phyloP scores from a whole-genome alignment of 2,888 invertebrate species.

The Acleris sparsana region DNA sequence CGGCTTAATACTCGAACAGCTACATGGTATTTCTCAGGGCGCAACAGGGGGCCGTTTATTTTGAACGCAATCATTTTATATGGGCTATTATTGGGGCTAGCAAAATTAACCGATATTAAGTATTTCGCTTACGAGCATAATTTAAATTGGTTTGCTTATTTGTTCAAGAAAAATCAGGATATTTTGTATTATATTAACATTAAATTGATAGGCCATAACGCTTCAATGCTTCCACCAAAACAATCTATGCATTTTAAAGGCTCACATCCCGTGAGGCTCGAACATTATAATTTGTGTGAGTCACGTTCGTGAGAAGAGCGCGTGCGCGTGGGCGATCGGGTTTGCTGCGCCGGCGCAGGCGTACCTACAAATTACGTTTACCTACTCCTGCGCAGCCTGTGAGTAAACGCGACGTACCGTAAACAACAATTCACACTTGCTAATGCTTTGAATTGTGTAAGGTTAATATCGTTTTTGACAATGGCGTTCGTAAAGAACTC shows the following conservation, averaged over 20 bases:
- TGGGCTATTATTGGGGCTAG: constrained; percentile 41
- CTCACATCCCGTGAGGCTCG: constrained; percentile 36
- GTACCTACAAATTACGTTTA: constrained; percentile 72
- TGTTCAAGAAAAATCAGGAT: neutral
- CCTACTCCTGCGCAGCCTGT: constrained; percentile 51
- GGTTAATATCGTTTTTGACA: too few relatives aligned
- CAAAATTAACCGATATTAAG: constrained; percentile 21
- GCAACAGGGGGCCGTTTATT: constrained; percentile 66
- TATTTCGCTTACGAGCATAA: neutral
- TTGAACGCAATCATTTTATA: constrained; percentile 41
- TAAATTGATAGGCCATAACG: neutral
- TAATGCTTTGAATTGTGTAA: neutral
- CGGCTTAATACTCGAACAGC: constrained; percentile 4
- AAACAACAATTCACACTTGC: constrained; percentile 16
- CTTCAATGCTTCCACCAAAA: constrained; percentile 14
- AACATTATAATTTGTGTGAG: constrained; percentile 64
- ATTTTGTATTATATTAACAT: neutral
- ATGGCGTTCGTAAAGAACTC: too few relatives aligned
- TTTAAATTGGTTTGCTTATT: neutral
- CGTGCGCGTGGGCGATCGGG: constrained; percentile 66
- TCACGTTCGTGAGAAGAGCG: constrained; percentile 66
- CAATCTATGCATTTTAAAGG: constrained; percentile 33
- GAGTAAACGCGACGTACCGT: constrained; percentile 32
- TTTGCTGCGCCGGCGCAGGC: constrained; percentile 49
- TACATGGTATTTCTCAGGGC: constrained; percentile 14